Evolutionary conservation across 2,888 invertebrate genomes (phyloP).

Genomic region (Epistrophe grossulariae): DNA sequence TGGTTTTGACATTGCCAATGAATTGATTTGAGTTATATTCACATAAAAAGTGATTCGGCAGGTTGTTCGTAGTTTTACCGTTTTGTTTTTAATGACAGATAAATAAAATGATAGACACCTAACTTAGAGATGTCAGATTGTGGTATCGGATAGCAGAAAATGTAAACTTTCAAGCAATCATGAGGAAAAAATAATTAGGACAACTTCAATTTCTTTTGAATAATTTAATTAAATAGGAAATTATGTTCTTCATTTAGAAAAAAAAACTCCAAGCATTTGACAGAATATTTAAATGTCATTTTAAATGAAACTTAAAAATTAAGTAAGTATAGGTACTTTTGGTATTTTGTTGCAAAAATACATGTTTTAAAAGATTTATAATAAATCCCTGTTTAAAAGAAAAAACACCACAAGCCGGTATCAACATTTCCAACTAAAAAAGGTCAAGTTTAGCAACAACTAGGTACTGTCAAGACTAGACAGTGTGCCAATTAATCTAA

Average conservation of each 20-base stretch:
- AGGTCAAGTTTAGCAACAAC: conserved; percentile 67
- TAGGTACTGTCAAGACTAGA: conserved; percentile 39
- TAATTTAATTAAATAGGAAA: background rate
- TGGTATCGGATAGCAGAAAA: background rate
- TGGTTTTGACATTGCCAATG: conserved; percentile 62
- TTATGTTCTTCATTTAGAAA: background rate
- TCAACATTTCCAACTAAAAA: conserved; percentile 16
- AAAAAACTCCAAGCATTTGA: background rate
- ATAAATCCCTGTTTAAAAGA: conserved; percentile 47
- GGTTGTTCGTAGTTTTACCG: conserved; percentile 2
- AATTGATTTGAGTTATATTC: conserved; percentile 33
- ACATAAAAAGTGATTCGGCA: background rate
- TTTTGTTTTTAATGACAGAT: conserved; percentile 9
- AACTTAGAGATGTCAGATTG: background rate
- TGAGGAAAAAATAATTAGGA: background rate
- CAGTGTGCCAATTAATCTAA: conserved; percentile 52
- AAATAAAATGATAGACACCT: background rate
- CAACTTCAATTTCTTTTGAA: conserved; percentile 1
- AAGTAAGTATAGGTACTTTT: background rate
- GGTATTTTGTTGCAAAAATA: background rate
- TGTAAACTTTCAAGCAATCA: background rate
- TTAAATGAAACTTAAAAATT: background rate
- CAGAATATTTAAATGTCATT: conserved; percentile 12
- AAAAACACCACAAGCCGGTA: background rate
- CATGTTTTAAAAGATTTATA: background rate